Evolutionary conservation across 1,140 invertebrate genomes (phyloP), one percentile per base, ranked within the genome.

Genomic region (Zophobas atratus): DNA sequence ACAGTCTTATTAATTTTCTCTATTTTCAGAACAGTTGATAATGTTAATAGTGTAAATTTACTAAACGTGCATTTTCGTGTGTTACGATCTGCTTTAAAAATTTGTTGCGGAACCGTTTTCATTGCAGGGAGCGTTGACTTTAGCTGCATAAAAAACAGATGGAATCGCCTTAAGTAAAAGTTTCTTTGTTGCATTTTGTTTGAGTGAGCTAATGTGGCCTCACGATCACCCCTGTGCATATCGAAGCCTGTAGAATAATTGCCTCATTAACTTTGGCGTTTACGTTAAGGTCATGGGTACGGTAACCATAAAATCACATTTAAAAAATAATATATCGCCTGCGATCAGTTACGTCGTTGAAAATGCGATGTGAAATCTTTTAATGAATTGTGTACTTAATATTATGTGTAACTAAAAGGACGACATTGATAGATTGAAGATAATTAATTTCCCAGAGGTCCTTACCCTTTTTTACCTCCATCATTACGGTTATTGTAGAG

Each of bases 311-410:
- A 57, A 57, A 57, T 57, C 55, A 57, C 55, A 33, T 71, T 71
- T 71, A 71, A 71, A 43, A 49, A 41, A 48, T 56, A 49, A 73
- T 41, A 46, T 56, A 71, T 43, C 43, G 46, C 41, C 48, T 1
- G 63, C 70, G 43, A 72, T 72, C 70, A 72, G 49, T 72, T 72
- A 72, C n/a, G 43, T 56, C 38, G 55, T 49, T 60, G n/a, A 75
- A 75, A 60, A 63, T 75, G 55, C 73, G 73, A 75, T 57, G 73
- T 75, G 73, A 75, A 75, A 49, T 75, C 46, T 63, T 63, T 46
- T 60, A 75, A 75, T 75, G 73, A 75, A 63, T 75, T 75, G 73
- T 75, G 73, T 75, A 75, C 73, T 63, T 75, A 75, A 63, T 49
- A 75, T 75, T 75, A 75, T 63, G 73, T 63, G 73, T 43, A 57